phyloP scores from a whole-genome alignment of 2,113 vertebrate species.

The Alexandromys fortis region DNA sequence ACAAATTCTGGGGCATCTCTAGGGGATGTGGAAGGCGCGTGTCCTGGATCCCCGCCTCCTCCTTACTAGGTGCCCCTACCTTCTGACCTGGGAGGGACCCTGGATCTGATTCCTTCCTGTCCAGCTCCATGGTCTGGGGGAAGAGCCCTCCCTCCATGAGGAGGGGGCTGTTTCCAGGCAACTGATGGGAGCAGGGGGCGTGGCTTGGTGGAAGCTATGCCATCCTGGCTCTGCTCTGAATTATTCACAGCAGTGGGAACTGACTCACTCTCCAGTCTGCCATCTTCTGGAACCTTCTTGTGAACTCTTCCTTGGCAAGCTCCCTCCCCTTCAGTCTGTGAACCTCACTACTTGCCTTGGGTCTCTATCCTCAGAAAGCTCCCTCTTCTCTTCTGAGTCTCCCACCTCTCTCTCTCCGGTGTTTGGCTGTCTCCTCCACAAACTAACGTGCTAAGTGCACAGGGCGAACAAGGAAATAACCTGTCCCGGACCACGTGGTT shows the following conservation, averaged over 20 bases:
- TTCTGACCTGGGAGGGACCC: not conserved
- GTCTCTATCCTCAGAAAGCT: not conserved
- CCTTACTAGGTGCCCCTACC: not conserved
- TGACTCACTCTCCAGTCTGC: slow-evolving; percentile 67
- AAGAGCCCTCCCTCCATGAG: not conserved
- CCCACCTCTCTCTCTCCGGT: not conserved
- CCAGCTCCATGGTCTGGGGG: not conserved
- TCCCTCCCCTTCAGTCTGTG: not conserved
- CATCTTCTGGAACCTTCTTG: slow-evolving; percentile 20
- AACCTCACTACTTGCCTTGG: not conserved
- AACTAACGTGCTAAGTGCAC: not conserved
- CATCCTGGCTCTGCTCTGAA: slow-evolving; percentile 70
- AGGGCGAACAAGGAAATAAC: not conserved
- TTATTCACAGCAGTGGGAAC: slow-evolving; percentile 73
- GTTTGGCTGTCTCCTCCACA: not conserved
- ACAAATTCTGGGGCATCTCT: not conserved
- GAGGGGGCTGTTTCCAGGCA: slow-evolving; percentile 72
- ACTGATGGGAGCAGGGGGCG: not conserved
- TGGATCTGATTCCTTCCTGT: not conserved
- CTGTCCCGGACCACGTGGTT: too few relatives aligned
- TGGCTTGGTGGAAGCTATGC: slow-evolving; percentile 63
- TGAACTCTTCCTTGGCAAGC: slow-evolving; percentile 4
- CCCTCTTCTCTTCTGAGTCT: not conserved
- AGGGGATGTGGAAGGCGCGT: not conserved
- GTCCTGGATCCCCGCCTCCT: not conserved